A percentile compares a stretch with the other conserved stretches of the same genome.
Conservation (phyloP, 1,140 invertebrate species). For the Helicoverpa zea region DNA sequence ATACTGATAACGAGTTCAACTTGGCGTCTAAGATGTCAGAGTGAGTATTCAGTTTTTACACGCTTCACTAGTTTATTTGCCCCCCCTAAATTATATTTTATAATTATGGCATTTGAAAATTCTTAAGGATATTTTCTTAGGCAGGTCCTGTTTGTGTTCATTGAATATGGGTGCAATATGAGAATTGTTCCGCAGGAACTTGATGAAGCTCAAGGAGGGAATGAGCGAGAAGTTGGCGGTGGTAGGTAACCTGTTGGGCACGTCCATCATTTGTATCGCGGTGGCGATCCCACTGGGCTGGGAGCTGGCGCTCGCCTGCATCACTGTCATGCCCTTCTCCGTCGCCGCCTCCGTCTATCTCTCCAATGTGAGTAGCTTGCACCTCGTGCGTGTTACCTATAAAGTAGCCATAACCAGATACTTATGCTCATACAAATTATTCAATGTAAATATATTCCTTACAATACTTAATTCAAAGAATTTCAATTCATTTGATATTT, state of each 20-base stretch:
- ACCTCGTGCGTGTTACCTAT: background rate
- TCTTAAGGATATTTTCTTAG: no score
- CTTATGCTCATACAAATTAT: no score
- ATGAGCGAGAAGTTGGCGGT: slow-evolving; percentile 95
- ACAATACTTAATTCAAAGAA: background rate
- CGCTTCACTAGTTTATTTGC: no score
- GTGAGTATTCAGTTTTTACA: slow-evolving; percentile 87
- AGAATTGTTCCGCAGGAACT: slow-evolving; percentile 88
- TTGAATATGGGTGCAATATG: background rate
- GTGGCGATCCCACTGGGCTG: slow-evolving; percentile 93
- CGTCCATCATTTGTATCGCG: slow-evolving; percentile 90
- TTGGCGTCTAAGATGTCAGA: slow-evolving; percentile 96
- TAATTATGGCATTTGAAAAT: no score
- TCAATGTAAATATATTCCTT: background rate
- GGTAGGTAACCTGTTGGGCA: slow-evolving; percentile 90
- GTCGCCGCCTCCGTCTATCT: slow-evolving; percentile 75
- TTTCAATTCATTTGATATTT: no score
- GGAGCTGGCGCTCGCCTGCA: slow-evolving; percentile 93
- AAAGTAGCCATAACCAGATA: no score
- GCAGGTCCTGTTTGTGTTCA: background rate
- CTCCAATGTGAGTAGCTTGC: slow-evolving; percentile 72
- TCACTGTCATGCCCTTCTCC: slow-evolving; percentile 80
- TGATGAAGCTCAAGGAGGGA: slow-evolving; percentile 95
- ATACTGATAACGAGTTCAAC: slow-evolving; percentile 94
- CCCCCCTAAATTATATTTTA: no score